phyloP scores from a whole-genome alignment of 2,797 vertebrate genomes.

The Sebastolobus altivelis region DNA sequence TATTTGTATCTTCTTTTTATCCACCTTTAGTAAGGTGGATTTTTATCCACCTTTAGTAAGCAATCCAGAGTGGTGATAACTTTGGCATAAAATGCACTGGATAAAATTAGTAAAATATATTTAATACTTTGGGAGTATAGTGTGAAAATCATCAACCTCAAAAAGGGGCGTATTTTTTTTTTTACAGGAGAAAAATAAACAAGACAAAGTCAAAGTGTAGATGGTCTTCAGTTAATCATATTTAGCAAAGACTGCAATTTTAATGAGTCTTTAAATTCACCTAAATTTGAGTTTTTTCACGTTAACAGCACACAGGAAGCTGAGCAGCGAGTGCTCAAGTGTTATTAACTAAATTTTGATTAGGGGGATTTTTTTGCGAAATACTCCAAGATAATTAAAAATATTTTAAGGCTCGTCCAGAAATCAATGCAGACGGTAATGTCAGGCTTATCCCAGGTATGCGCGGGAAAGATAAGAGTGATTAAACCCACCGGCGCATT shows the following conservation, averaged over 20 bases:
- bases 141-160: not conserved
- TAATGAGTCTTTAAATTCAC: slow-evolving; percentile 17
- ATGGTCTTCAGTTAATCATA: slow-evolving; percentile 9
- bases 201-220: slow-evolving; percentile 1
- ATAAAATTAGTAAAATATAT: not conserved
- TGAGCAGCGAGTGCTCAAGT: slow-evolving; percentile 22
- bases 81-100: not conserved
- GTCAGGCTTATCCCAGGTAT: slow-evolving; percentile 82
- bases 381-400: slow-evolving; percentile 76
- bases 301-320: slow-evolving; percentile 12
- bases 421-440: slow-evolving; percentile 86
- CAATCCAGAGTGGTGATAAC: not conserved
- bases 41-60: not conserved
- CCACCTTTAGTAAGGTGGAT: not conserved
- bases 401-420: slow-evolving; percentile 80
- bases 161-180: not conserved
- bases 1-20: not conserved
- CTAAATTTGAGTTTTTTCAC: slow-evolving; percentile 8
- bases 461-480: slow-evolving; percentile 84
- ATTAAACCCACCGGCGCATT: slow-evolving; percentile 85
- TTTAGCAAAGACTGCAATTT: slow-evolving; percentile 28
- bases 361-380: slow-evolving; percentile 42
- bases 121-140: not conserved
- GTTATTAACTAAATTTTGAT: slow-evolving; percentile 57
- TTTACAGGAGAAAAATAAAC: not conserved